Base-by-base conservation (phyloP, 2,113 vertebrate species). In the Vanacampus margaritifer region DNA sequence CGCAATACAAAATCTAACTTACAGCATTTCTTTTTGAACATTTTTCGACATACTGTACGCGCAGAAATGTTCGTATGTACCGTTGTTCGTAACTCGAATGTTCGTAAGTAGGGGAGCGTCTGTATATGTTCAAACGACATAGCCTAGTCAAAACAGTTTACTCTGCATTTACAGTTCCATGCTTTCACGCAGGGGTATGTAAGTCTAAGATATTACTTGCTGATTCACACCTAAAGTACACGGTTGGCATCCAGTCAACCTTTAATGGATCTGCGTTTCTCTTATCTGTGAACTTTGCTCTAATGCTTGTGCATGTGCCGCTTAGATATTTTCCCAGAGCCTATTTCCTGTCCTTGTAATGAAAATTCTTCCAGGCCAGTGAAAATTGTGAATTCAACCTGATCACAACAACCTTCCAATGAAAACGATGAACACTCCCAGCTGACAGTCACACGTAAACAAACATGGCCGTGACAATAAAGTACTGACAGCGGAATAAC, bases 391-490 rank as follows among this genome's bases (percentile, higher is more conserved):
- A 32, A 57, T 3, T 41, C 21, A 23, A 39, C 36, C 59, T 39
- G 36, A 37, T 11, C 36, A 37, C 19, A 13, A 60, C 19, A 60
- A n/a, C 32, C 10, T 60, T 60, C 19, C 35, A 12, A n/a, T 32
- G n/a, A 32, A 64, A 35, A 28, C 2, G 23, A 11, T 26, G 6
- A 36, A n/a, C 35, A n/a, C 5, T 39, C 58, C 11, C 17, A 13
- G 39, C 35, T 23, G 32, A 77, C 80, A 78, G 84, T 77, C 64
- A 66, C 71, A 78, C 72, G 39, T 61, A 64, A 74, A 76, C 21
- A 1, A 67, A n/a, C 73, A 50, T 39, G 69, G 53, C 43, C 46
- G 72, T 61, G 79, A 85, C 84, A 85, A 78, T 59, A 59, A 51
- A 68, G 32, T 11, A 26, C 11, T 54, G 71, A 69, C 59, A 75